Evolutionary conservation across 2,113 vertebrate species (phyloP).

Genomic region (Poeciliopsis turrubarensis): DNA sequence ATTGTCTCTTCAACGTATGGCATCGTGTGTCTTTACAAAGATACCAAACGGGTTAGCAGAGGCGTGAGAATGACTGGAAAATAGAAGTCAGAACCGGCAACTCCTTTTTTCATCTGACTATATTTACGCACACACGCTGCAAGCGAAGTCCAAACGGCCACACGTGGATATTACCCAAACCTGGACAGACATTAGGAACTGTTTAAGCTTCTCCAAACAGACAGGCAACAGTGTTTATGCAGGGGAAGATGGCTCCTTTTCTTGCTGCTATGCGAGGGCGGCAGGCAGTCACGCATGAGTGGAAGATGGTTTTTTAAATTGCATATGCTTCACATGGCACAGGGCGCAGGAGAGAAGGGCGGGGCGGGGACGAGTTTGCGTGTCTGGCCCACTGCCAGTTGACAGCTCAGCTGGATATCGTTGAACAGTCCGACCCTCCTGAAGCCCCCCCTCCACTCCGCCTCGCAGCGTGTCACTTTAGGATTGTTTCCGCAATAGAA

Average conservation of each 20-base stretch:
- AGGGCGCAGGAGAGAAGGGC: slow-evolving; percentile 69
- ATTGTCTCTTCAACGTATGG: slow-evolving; percentile 10
- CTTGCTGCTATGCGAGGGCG: slow-evolving; percentile 64
- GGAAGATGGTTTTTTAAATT: slow-evolving; percentile 80
- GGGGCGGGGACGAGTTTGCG: slow-evolving; percentile 78
- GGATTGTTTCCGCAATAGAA: slow-evolving; percentile 91
- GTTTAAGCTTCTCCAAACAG: slow-evolving; percentile 76
- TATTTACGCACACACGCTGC: slow-evolving; percentile 65
- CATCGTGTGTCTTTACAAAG: slow-evolving; percentile 27
- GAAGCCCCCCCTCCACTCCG: slow-evolving; percentile 77
- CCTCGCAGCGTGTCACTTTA: slow-evolving; percentile 89
- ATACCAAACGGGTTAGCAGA: slow-evolving; percentile 3
- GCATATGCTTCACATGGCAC: slow-evolving; percentile 85
- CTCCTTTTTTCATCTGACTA: slow-evolving; percentile 64
- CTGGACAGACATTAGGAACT: slow-evolving; percentile 69
- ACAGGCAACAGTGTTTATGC: slow-evolving; percentile 71
- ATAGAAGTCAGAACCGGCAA: slow-evolving; percentile 36
- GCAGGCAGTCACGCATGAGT: slow-evolving; percentile 83
- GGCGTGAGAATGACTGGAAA: slow-evolving; percentile 25
- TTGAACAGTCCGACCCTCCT: slow-evolving; percentile 84
- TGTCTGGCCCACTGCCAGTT: slow-evolving; percentile 91
- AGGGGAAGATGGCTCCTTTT: slow-evolving; percentile 68
- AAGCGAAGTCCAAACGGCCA: slow-evolving; percentile 60
- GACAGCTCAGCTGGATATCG: slow-evolving; percentile 95
- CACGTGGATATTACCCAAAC: slow-evolving; percentile 68